These are phyloP conservation scores for Hydrotaea cyrtoneurina DNA, from an alignment of 2,888 invertebrate genomes.

Conservation along the genomic window DNA sequence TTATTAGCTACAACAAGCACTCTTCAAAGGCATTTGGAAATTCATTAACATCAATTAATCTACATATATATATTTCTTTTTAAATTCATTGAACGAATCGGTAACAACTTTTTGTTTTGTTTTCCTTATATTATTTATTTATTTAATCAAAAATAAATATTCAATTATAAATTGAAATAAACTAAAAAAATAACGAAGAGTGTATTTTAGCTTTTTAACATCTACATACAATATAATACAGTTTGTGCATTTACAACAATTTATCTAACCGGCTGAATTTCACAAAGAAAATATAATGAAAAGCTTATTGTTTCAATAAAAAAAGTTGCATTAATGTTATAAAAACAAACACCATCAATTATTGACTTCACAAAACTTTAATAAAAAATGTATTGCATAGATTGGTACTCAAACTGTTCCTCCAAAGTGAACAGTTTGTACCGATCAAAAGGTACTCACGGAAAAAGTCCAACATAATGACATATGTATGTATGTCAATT, in stretches of 20 bases:
- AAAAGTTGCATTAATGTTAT: constrained; percentile 9
- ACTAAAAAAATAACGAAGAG: constrained; percentile 29
- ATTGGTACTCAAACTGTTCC: no score
- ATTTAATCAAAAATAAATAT: constrained; percentile 39
- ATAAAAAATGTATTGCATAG: background rate
- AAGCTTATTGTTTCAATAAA: constrained; percentile 52
- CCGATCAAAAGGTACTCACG: no score
- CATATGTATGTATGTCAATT: no score
- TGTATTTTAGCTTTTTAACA: constrained; percentile 31
- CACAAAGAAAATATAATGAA: constrained; percentile 33
- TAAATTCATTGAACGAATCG: constrained; percentile 28
- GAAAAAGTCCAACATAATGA: no score
- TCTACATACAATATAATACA: constrained; percentile 15
- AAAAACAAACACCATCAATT: background rate
- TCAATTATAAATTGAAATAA: constrained; percentile 55
- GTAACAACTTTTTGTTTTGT: constrained; percentile 6
- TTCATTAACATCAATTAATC: constrained; percentile 4
- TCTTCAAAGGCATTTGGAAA: background rate
- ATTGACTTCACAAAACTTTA: background rate
- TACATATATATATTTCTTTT: background rate
- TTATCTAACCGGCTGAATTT: constrained; percentile 30
- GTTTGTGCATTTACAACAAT: constrained; percentile 59
- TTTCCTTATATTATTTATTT: constrained; percentile 39
- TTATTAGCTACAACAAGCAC: constrained; percentile 16
- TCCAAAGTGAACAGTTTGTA: no score